These are phyloP conservation scores for Pteropus rufus DNA, from an alignment of 2,797 vertebrate species.

Conservation along the genomic window DNA sequence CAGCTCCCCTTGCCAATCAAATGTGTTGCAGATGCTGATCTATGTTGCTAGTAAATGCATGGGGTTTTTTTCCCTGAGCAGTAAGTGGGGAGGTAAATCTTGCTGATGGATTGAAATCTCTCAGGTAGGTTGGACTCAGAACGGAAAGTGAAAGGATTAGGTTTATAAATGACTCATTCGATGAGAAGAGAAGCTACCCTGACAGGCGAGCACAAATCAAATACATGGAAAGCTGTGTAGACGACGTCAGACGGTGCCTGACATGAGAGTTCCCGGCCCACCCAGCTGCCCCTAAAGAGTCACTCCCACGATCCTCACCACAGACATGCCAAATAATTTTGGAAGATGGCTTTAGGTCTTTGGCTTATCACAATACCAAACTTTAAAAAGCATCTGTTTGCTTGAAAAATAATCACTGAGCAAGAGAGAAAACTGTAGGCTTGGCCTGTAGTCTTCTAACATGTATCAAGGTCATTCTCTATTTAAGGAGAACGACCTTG, in stretches of 20 bases:
- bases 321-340: background rate
- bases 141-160: background rate
- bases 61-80: background rate
- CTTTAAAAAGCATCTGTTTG: background rate
- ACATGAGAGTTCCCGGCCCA: accelerated
- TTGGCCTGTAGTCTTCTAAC: background rate
- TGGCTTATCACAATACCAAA: background rate
- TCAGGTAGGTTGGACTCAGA: background rate
- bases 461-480: background rate
- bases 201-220: background rate
- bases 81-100: background rate
- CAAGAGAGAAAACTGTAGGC: background rate
- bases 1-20: background rate
- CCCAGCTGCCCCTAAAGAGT: background rate
- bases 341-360: background rate
- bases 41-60: background rate
- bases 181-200: background rate
- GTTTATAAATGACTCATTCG: background rate
- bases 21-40: background rate
- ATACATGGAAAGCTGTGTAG: background rate
- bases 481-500: background rate
- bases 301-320: background rate
- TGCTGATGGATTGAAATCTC: slow-evolving; percentile 19
- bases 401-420: background rate
- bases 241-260: accelerated